Base-by-base conservation (phyloP, 2,113 vertebrate genomes). In the Arenaria interpres region DNA sequence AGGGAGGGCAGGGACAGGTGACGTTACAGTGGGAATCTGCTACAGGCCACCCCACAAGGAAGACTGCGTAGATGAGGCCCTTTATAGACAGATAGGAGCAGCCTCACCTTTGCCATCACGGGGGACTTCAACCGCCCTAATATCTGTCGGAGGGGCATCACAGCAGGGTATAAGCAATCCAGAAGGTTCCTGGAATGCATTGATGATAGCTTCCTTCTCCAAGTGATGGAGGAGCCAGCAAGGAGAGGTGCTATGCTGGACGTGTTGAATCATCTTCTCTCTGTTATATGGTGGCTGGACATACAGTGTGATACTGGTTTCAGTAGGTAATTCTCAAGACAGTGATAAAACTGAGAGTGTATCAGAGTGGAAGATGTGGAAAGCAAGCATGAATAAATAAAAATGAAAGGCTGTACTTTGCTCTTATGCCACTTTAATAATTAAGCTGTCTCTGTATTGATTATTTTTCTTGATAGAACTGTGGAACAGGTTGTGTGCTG, bases 201-300 rank as follows among this genome's bases (percentile, higher is more conserved):
- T 33, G 54, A 12, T 13, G 32, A 57, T 32, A 32, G 20, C 30
- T 32, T 56, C 53, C 53, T 32, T 32, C 28, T 54, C 53, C 28
- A 30, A 30, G 28, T 54, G 53, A 54, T 27, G 30, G 28, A 54
- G 53, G 17, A 32, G 30, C 30, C 30, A 56, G 20, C 4, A 19
- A 56, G 18, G 30, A 56, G 54, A 32, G 54, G 30, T 32, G 54
- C 54, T 56, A 20, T 56, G 30, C 54, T 56, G 30, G 18, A 23
- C 3, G 5, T 4, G 5, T 79, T 71, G 25, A 59, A 15, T 64
- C 33, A 10, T 69, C 17, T 48, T 48, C 12, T 5, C 21, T 25
- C 4, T 1, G 1, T 63, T 45, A 1, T 1, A 2, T 18, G 33
- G 17, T 37, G 48, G 45, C 39, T 90, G 69, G 15, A 25, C 10